Evolutionary conservation across 2,888 invertebrate genomes (phyloP).

Genomic region (Dasypolia templi): DNA sequence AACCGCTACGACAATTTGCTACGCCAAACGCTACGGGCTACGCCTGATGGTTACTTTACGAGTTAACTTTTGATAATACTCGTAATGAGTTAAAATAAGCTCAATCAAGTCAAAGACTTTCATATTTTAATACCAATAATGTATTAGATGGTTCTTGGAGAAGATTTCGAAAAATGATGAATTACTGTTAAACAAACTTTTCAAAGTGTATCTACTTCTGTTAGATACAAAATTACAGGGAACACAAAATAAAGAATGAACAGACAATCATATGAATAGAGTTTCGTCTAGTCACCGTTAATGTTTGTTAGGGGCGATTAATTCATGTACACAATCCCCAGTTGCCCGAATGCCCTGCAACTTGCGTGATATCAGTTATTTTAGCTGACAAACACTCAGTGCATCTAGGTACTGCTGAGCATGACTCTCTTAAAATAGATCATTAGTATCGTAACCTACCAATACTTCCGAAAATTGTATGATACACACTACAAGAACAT

Average conservation of each 20-base stretch:
- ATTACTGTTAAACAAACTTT: background rate
- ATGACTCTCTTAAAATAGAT: background rate
- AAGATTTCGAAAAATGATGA: background rate
- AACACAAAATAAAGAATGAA: background rate
- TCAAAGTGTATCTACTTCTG: background rate
- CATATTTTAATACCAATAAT: background rate
- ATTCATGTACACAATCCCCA: background rate
- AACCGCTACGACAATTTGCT: constrained; percentile 26
- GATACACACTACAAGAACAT: constrained; percentile 33
- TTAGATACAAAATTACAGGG: background rate
- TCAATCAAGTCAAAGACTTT: background rate
- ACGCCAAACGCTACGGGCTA: constrained; percentile 41
- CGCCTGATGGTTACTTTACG: background rate
- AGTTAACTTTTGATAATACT: background rate
- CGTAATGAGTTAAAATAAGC: background rate
- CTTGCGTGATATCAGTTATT: background rate
- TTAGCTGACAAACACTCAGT: background rate
- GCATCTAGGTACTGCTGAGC: background rate
- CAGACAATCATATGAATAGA: background rate
- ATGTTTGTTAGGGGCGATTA: constrained; percentile 12
- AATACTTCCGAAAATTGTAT: constrained; percentile 26
- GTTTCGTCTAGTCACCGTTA: background rate
- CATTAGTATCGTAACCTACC: background rate
- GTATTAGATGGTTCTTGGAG: background rate
- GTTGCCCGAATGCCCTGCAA: background rate